Evolutionary conservation across 1,140 invertebrate species (phyloP).

Genomic region (Apocrypta bakeri): DNA sequence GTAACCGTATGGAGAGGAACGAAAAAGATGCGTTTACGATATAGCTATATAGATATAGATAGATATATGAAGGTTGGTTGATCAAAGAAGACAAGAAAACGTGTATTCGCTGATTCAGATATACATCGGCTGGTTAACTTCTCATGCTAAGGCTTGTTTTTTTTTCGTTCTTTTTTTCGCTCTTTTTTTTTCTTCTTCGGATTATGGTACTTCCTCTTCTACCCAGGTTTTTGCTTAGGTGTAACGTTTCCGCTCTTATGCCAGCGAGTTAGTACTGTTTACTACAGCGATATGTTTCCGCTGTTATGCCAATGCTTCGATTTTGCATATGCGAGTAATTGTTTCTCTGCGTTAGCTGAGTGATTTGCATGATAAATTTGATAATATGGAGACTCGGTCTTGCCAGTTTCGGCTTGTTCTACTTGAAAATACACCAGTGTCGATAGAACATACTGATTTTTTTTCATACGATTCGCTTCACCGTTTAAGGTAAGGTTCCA

Average conservation of each 20-base stretch:
- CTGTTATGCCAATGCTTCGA: not conserved
- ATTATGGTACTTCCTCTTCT: not conserved
- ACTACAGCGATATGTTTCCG: not conserved
- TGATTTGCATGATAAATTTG: not conserved
- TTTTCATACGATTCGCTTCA: too few relatives aligned
- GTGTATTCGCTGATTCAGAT: not conserved
- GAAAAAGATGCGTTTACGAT: conserved; percentile 21
- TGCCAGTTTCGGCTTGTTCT: not conserved
- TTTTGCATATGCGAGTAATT: not conserved
- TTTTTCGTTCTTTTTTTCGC: not conserved
- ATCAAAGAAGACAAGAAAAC: not conserved
- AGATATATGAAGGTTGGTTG: not conserved
- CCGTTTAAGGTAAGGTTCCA: too few relatives aligned
- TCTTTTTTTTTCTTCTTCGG: not conserved
- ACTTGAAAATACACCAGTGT: not conserved
- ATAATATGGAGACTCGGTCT: not conserved
- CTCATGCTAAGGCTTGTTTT: not conserved
- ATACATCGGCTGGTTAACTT: too few relatives aligned
- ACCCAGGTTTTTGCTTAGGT: too few relatives aligned
- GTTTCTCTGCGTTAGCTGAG: not conserved
- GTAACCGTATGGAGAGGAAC: conserved; percentile 26
- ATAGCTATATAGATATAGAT: not conserved
- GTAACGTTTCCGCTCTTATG: not conserved
- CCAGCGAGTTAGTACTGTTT: not conserved
- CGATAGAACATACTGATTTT: too few relatives aligned